Evolutionary conservation across 2,888 invertebrate genomes (phyloP).

Genomic region (Gastrophysa polygoni): DNA sequence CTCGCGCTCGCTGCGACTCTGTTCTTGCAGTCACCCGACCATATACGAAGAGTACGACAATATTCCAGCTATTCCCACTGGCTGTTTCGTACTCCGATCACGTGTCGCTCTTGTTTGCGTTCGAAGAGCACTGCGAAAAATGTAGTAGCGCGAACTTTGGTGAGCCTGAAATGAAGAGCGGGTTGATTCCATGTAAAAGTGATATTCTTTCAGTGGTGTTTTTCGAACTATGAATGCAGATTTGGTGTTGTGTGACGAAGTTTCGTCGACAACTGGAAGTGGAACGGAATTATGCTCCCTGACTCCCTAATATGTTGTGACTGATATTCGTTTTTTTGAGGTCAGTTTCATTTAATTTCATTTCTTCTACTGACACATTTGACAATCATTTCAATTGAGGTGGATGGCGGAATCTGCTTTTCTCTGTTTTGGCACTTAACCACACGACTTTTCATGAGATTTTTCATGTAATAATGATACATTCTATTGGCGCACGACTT

Average conservation of each 20-base stretch:
- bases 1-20: background rate
- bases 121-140: background rate
- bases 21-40: background rate
- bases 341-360: constrained; percentile 35
- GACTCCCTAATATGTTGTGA: constrained; percentile 30
- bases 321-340: constrained; percentile 36
- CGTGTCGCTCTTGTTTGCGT: background rate
- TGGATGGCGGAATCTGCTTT: too few species aligned
- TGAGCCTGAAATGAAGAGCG: background rate
- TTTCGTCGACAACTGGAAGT: background rate
- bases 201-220: background rate
- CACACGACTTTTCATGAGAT: too few species aligned
- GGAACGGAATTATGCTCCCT: constrained; percentile 37
- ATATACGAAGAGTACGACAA: background rate
- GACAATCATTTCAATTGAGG: too few species aligned
- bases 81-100: background rate
- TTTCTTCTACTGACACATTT: too few species aligned
- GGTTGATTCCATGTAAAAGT: background rate
- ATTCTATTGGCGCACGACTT: too few species aligned
- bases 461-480: too few species aligned
- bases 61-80: background rate
- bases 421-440: too few species aligned
- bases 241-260: constrained; percentile 28
- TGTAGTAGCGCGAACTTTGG: background rate
- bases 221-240: constrained; percentile 23